Percentiles rank a stretch among this genome's conserved stretches.
Evolutionary conservation across 1,140 invertebrate genomes (phyloP).

Genomic region (Heliconius eleuchia): DNA sequence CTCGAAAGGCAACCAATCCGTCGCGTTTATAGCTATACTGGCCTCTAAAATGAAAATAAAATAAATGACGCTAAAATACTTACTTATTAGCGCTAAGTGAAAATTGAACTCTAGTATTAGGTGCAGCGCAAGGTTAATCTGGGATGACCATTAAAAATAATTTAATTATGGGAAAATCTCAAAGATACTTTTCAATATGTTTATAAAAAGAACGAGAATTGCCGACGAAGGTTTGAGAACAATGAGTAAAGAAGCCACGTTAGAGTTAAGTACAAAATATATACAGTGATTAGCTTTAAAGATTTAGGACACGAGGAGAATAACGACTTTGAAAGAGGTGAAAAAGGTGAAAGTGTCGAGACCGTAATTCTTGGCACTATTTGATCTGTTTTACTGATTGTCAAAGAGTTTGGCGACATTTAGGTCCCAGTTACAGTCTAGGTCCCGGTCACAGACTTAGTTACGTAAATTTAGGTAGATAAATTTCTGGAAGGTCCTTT

Average conservation of each 20-base stretch:
- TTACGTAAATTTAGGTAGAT: neutral
- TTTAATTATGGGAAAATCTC: too few relatives aligned
- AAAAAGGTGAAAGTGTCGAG: constrained; percentile 1
- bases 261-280: neutral
- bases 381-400: constrained; percentile 5
- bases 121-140: too few relatives aligned
- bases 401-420: neutral
- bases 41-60: too few relatives aligned
- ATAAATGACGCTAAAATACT: too few relatives aligned
- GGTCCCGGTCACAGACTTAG: neutral
- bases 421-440: neutral
- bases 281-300: constrained; percentile 1
- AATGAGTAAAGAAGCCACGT: neutral
- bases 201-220: too few relatives aligned
- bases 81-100: too few relatives aligned
- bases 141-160: too few relatives aligned
- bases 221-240: neutral
- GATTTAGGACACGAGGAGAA: neutral
- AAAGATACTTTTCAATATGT: too few relatives aligned
- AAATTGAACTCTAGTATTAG: too few relatives aligned
- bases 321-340: constrained; percentile 8
- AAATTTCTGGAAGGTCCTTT: neutral
- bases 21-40: too few relatives aligned
- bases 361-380: constrained; percentile 6
- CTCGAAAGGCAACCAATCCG: too few relatives aligned